A percentile compares a stretch with the other conserved stretches of the same genome.
Conservation (phyloP, 2,113 vertebrate species). For the Myotis davidii region DNA sequence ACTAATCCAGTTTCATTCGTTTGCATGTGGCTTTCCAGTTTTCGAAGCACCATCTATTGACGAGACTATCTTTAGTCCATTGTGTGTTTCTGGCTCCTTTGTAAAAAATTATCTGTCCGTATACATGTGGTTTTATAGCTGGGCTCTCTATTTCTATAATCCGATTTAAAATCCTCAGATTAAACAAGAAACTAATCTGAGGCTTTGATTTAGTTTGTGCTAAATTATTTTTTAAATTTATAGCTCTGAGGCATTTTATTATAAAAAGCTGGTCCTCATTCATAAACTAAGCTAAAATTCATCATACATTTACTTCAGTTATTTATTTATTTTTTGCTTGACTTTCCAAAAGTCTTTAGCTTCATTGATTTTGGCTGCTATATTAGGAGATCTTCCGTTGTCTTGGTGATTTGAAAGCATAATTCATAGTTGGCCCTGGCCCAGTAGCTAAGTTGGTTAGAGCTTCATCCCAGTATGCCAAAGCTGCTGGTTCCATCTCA, state of each 20-base stretch:
- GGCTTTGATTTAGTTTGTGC: slow-evolving; percentile 24
- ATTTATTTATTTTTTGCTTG: slow-evolving; percentile 88
- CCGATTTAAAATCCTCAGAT: not conserved
- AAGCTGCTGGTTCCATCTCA: not conserved
- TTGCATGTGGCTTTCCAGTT: too few species aligned
- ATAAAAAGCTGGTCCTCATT: slow-evolving; percentile 66
- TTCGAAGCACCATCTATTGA: too few species aligned
- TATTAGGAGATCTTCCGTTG: slow-evolving; percentile 93
- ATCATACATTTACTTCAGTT: slow-evolving; percentile 77
- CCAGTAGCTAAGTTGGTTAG: not conserved
- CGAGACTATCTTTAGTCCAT: too few species aligned
- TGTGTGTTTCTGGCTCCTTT: too few species aligned
- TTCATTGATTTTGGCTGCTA: slow-evolving; percentile 98
- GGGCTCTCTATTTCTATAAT: not conserved
- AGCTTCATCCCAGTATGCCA: not conserved
- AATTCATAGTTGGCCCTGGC: not conserved
- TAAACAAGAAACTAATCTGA: slow-evolving; percentile 40
- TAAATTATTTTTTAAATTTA: slow-evolving; percentile 45
- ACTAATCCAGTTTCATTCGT: too few species aligned
- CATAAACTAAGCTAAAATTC: slow-evolving; percentile 62
- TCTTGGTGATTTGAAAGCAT: slow-evolving; percentile 67
- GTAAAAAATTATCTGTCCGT: too few species aligned
- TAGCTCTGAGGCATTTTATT: slow-evolving; percentile 78
- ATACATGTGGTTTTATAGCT: too few species aligned
- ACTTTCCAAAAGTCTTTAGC: slow-evolving; percentile 95